Percentiles rank a stretch among this genome's conserved stretches.
These are phyloP conservation scores for Sarcophaga bullata DNA, from an alignment of 1,140 invertebrate species.

Conservation along the genomic window DNA sequence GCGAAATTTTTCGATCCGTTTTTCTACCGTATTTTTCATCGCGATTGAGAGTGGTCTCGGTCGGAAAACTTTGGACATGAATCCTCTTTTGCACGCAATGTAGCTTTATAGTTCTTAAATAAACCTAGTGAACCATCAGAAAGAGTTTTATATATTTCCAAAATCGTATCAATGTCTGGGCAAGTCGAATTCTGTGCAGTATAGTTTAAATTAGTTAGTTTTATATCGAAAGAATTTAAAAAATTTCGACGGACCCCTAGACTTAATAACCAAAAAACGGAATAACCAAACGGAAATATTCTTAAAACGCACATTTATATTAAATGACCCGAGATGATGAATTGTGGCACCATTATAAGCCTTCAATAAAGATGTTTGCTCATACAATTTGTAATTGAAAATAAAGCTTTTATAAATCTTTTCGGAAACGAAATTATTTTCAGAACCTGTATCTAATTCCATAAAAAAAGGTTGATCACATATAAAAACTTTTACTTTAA, in stretches of 20 bases:
- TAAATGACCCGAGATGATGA: background rate
- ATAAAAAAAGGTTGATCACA: background rate
- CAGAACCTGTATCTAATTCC: slow-evolving; percentile 36
- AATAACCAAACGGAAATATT: too few species aligned
- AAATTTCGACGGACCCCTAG: slow-evolving; percentile 48
- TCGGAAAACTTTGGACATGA: slow-evolving; percentile 29
- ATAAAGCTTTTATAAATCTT: background rate
- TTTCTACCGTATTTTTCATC: slow-evolving; percentile 44
- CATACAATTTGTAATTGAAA: too few species aligned
- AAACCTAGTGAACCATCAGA: slow-evolving; percentile 37
- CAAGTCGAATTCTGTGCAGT: background rate
- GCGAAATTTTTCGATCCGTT: slow-evolving; percentile 57
- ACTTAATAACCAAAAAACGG: slow-evolving; percentile 48
- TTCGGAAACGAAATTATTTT: background rate
- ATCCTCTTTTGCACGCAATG: background rate
- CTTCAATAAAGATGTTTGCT: too few species aligned
- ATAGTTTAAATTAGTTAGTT: slow-evolving; percentile 16
- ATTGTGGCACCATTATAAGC: too few species aligned
- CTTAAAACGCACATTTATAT: slow-evolving; percentile 18
- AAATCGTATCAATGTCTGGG: background rate
- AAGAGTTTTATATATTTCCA: slow-evolving; percentile 2
- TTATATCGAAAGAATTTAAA: slow-evolving; percentile 15
- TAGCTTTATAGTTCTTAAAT: slow-evolving; percentile 29
- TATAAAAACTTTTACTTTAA: background rate
- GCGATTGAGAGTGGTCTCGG: slow-evolving; percentile 32